These are phyloP conservation scores for Agrotis exclamationis DNA, from an alignment of 2,888 invertebrate species.

Conservation along the genomic window DNA sequence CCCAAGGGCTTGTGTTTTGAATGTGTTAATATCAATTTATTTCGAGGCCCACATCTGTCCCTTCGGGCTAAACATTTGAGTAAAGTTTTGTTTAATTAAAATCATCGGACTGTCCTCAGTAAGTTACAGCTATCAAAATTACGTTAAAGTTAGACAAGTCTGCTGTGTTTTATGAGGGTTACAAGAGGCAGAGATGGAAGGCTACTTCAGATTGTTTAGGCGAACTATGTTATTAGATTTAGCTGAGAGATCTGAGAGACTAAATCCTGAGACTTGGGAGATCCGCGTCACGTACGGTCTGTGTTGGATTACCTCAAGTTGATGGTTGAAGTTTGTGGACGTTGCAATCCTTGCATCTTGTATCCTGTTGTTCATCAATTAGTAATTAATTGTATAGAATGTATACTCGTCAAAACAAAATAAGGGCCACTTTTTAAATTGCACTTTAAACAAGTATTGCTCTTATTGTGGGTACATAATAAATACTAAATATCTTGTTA, in stretches of 20 bases:
- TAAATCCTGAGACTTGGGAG: constrained; percentile 13
- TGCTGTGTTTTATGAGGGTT: constrained; percentile 58
- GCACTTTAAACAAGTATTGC: too few species aligned
- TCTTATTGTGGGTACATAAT: too few species aligned
- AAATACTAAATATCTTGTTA: too few species aligned
- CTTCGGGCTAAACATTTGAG: constrained; percentile 53
- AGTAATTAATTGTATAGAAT: not conserved
- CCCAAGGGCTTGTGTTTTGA: constrained; percentile 56
- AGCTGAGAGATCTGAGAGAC: constrained; percentile 21
- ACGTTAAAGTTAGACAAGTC: constrained; percentile 57
- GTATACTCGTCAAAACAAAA: too few species aligned
- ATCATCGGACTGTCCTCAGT: constrained; percentile 62
- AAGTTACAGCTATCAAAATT: constrained; percentile 60
- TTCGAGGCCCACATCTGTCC: constrained; percentile 53
- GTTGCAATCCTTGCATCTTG: not conserved
- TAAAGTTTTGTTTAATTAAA: constrained; percentile 70
- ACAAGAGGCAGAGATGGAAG: constrained; percentile 20
- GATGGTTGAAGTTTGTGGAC: not conserved
- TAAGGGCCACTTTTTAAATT: too few species aligned
- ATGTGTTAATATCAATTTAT: constrained; percentile 67
- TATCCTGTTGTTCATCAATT: not conserved
- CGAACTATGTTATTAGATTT: constrained; percentile 58
- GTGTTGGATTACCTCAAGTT: constrained; percentile 1
- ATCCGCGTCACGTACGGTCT: constrained; percentile 26
- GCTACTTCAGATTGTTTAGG: constrained; percentile 46